Conservation (phyloP, 1,140 invertebrate genomes). For the Aleiodes sp. region DNA sequence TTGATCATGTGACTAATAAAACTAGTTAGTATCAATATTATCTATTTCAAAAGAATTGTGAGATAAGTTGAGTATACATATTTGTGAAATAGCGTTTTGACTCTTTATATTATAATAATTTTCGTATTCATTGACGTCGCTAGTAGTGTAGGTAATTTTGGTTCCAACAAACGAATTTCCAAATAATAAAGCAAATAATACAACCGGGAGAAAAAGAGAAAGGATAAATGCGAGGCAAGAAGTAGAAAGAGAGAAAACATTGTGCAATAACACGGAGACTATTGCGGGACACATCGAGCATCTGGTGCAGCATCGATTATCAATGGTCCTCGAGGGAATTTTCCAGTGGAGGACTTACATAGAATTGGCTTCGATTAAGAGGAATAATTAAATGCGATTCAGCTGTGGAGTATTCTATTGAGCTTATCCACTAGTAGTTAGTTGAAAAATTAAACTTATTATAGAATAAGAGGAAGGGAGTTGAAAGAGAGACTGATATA, state of each 20-base stretch:
- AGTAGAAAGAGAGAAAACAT: background rate
- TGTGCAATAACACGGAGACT: background rate
- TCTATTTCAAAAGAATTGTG: no score
- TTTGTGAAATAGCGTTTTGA: no score
- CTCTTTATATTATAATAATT: no score
- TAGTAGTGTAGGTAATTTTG: no score
- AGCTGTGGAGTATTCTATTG: background rate
- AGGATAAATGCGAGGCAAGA: background rate
- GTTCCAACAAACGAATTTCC: no score
- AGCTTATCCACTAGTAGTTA: background rate
- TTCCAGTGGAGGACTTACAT: background rate
- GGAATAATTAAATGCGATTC: slow-evolving; percentile 11
- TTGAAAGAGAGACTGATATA: no score
- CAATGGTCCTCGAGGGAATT: background rate
- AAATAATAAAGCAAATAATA: no score
- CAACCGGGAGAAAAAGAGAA: background rate
- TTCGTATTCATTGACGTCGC: no score
- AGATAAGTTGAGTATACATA: no score
- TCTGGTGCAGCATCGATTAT: background rate
- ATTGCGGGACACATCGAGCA: background rate
- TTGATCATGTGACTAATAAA: no score
- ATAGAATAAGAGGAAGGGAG: no score
- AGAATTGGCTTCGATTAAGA: slow-evolving; percentile 22
- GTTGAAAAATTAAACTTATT: background rate
- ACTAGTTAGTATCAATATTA: no score